Conservation (phyloP, 2,888 invertebrate genomes). For the Sphinx pinastri region DNA sequence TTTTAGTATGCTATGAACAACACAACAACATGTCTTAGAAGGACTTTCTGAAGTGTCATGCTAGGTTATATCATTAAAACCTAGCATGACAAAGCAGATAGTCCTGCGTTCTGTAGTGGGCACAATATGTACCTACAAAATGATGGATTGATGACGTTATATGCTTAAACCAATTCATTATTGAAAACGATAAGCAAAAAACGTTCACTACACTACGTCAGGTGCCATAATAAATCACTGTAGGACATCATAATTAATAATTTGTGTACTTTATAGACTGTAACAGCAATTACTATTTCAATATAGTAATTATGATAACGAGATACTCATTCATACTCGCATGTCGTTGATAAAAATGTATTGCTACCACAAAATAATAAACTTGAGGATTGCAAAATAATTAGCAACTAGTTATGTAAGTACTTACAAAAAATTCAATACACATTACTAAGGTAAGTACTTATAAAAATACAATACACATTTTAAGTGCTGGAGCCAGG, state of each 20-base stretch:
- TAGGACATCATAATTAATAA: conserved; percentile 42
- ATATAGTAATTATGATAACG: conserved; percentile 53
- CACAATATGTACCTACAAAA: too few relatives aligned
- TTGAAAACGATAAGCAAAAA: too few relatives aligned
- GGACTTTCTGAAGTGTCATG: too few relatives aligned
- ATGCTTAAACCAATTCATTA: too few relatives aligned
- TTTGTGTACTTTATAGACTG: conserved; percentile 45
- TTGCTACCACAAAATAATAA: conserved; percentile 36
- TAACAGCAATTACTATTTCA: conserved; percentile 40
- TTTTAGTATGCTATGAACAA: too few relatives aligned
- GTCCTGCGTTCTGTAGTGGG: too few relatives aligned
- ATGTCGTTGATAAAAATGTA: conserved; percentile 41
- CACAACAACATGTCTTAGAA: too few relatives aligned
- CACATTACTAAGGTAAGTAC: too few relatives aligned
- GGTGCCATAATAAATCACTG: conserved; percentile 52
- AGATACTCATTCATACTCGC: conserved; percentile 40
- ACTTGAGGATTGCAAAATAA: conserved; percentile 47
- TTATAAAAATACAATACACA: neutral
- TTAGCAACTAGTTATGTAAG: neutral
- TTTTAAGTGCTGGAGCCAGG: too few relatives aligned
- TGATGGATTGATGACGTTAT: too few relatives aligned
- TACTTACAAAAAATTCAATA: neutral
- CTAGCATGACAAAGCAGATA: too few relatives aligned
- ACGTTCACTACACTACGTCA: neutral
- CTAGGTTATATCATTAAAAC: too few relatives aligned